Evolutionary conservation across 2,797 vertebrate genomes (phyloP).

Genomic region (Ambastaia sidthimunki): DNA sequence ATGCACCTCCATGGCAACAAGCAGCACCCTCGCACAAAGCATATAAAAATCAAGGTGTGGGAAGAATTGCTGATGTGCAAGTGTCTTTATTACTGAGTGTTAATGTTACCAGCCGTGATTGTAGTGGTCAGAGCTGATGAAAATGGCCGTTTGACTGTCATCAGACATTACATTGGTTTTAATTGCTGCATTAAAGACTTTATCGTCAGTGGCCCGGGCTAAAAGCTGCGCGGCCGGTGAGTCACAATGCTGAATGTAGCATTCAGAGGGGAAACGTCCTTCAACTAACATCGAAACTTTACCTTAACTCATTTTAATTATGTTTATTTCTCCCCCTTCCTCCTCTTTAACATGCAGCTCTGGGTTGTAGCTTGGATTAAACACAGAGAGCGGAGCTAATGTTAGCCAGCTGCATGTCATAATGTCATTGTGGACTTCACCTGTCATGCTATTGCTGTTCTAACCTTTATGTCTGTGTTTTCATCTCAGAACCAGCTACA

Average conservation of each 20-base stretch:
- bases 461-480: conserved; percentile 7
- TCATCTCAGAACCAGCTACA: conserved; percentile 92
- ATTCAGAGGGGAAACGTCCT: conserved; percentile 50
- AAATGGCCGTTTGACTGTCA: conserved; percentile 59
- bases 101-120: conserved; percentile 59
- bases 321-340: conserved; percentile 40
- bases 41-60: conserved; percentile 47
- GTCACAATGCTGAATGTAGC: conserved; percentile 45
- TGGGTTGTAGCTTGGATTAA: conserved; percentile 16
- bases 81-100: conserved; percentile 49
- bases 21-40: conserved; percentile 16
- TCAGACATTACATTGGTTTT: conserved; percentile 55
- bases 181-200: conserved; percentile 65
- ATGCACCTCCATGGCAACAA: conserved; percentile 40
- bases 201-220: conserved; percentile 57
- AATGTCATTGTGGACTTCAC: not conserved
- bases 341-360: conserved; percentile 1
- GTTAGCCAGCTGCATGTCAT: conserved; percentile 11
- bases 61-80: conserved; percentile 30
- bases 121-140: conserved; percentile 56
- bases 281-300: conserved; percentile 42
- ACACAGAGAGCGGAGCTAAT: conserved; percentile 4
- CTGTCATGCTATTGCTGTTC: not conserved
- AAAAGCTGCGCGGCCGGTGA: conserved; percentile 51
- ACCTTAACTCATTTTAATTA: conserved; percentile 46